Base-by-base conservation (phyloP, 1,140 invertebrate genomes). In the Drepana arcuata region DNA sequence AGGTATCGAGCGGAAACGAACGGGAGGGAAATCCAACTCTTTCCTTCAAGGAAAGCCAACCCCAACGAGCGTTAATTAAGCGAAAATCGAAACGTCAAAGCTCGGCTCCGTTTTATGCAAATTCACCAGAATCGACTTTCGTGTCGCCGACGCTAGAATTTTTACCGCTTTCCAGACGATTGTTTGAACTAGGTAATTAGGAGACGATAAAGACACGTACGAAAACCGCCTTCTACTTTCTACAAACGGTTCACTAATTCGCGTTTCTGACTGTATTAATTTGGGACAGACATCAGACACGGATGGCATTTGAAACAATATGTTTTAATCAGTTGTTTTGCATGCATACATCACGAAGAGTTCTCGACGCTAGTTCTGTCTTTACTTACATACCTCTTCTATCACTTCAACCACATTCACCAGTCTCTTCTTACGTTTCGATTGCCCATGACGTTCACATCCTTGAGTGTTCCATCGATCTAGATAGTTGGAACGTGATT, bases 51-150 rank as follows among this genome's bases (percentile, higher is more conserved):
- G 40, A 40, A 30, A 32, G 39, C 39, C 34, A 32, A 37, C 51
- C 44, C 53, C 64, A 42, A 54, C 57, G 61, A 59, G 63, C 61
- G 70, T 66, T 78, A 74, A 78, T 78, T 78, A 74, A 78, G 70
- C 73, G 66, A 70, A 72, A 74, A 78, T 78, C 68, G 66, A 70
- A 70, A 70, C 62, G 72, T 67, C 69, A 73, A 71, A 75, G 61
- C 59, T 54, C 48, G 44, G 44, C 55, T 54, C 49, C 41, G 62
- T 48, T 69, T 64, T 71, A 71, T 71, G 70, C 65, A 71, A 71
- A 74, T 74, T 65, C 48, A 38, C 39, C 55, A 54, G 59, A 73
- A 73, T 69, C 59, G 64, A 66, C 56, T 72, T 64, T 62, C 41
- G 45, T 57, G 63, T 67, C 50, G 57, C 50, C 48, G 54, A 47